These are phyloP conservation scores for Drosophila fungiperda DNA, from an alignment of 2,888 invertebrate species.

Conservation along the genomic window DNA sequence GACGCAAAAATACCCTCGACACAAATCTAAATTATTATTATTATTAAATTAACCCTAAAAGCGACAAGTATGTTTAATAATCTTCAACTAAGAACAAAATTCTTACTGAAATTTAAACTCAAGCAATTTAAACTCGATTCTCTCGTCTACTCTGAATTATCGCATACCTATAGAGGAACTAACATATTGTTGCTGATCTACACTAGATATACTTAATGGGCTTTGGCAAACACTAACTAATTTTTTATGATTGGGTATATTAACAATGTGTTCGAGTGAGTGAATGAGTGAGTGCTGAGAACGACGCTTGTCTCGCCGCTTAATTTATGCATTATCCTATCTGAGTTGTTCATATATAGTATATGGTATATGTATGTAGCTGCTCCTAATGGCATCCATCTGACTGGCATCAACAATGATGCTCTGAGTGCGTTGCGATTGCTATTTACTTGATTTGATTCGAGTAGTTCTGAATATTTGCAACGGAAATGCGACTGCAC, in stretches of 20 bases:
- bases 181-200: background rate
- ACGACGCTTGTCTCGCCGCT: slow-evolving; percentile 19
- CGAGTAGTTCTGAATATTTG: slow-evolving; percentile 49
- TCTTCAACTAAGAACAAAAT: background rate
- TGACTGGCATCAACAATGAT: slow-evolving; percentile 65
- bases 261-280: background rate
- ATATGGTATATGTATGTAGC: background rate
- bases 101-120: background rate
- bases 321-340: slow-evolving; percentile 67
- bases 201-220: background rate
- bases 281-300: slow-evolving; percentile 3
- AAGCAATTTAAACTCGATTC: background rate
- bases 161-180: background rate
- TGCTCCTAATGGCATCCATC: slow-evolving; percentile 49
- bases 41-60: background rate
- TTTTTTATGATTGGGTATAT: slow-evolving; percentile 12
- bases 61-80: background rate
- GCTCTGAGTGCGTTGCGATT: slow-evolving; percentile 33
- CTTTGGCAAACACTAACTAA: background rate
- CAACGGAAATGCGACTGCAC: slow-evolving; percentile 76
- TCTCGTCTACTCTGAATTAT: background rate
- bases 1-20: background rate
- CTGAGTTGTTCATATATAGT: slow-evolving; percentile 29
- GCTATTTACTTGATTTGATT: slow-evolving; percentile 9
- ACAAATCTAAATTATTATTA: too few species aligned